Conservation (phyloP, 2,797 vertebrate species). For the Propithecus perrieri region DNA sequence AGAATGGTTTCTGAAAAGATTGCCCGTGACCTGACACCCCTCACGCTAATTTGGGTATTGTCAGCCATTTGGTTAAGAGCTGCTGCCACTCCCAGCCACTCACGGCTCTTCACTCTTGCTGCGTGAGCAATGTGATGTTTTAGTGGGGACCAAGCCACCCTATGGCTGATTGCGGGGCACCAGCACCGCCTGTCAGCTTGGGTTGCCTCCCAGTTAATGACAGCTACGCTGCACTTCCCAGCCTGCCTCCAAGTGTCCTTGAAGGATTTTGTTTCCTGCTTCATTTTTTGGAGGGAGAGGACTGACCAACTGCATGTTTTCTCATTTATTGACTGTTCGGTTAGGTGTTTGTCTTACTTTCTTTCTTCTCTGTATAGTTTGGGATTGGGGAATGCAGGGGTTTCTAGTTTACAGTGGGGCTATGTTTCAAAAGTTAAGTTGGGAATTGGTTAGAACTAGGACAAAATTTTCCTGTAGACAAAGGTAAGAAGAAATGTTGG, state of each 20-base stretch:
- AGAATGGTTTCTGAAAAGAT: background rate
- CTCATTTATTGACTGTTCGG: background rate
- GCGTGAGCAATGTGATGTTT: background rate
- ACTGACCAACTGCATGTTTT: background rate
- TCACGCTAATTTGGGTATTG: background rate
- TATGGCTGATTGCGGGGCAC: background rate
- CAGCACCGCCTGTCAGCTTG: background rate
- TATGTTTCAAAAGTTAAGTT: background rate
- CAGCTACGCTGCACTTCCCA: background rate
- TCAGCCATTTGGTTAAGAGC: background rate
- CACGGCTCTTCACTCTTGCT: background rate
- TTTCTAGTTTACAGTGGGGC: background rate
- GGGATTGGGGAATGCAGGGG: background rate
- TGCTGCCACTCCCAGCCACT: background rate
- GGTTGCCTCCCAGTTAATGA: slow-evolving; percentile 37
- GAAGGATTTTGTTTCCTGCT: background rate
- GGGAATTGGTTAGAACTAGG: background rate
- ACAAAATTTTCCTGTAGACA: background rate
- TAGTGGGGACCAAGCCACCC: background rate
- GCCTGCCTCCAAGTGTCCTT: background rate
- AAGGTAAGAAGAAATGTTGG: background rate
- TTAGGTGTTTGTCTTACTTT: fast-evolving
- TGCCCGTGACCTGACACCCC: background rate
- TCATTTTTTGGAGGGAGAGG: background rate
- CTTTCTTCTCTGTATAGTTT: background rate